Conservation (phyloP, 2,888 invertebrate species). For the Macroteleia sp. region DNA sequence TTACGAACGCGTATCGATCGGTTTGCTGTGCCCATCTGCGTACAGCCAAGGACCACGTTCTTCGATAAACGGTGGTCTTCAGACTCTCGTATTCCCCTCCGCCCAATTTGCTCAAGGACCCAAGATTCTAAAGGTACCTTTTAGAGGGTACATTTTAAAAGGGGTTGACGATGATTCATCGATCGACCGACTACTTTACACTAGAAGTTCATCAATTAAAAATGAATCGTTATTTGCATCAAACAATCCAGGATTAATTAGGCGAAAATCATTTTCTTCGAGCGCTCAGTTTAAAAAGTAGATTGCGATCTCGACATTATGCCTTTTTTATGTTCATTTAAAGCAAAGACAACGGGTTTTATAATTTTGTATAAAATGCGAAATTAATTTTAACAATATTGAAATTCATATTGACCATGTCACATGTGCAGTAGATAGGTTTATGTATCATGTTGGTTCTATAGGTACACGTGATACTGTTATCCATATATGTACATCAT, state of each 20-base stretch:
- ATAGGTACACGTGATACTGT: too few relatives aligned
- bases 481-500: too few relatives aligned
- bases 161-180: constrained; percentile 51
- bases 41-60: constrained; percentile 47
- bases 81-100: constrained; percentile 35
- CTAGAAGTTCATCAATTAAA: constrained; percentile 31
- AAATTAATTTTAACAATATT: too few relatives aligned
- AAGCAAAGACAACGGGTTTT: too few relatives aligned
- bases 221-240: constrained; percentile 34
- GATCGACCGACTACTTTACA: constrained; percentile 38
- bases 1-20: constrained; percentile 46
- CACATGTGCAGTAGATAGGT: too few relatives aligned
- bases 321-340: too few relatives aligned
- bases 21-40: constrained; percentile 38
- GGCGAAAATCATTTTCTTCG: constrained; percentile 12
- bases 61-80: constrained; percentile 54
- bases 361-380: too few relatives aligned
- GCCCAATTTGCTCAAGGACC: constrained; percentile 47
- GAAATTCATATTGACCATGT: too few relatives aligned
- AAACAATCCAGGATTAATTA: constrained; percentile 19
- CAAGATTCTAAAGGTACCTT: constrained; percentile 61
- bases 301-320: too few relatives aligned
- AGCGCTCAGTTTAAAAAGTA: too few relatives aligned
- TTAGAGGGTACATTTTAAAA: constrained; percentile 42
- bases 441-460: too few relatives aligned